Evolutionary conservation across 2,797 vertebrate species (phyloP).

Genomic region (Pseudochromis fuscus): DNA sequence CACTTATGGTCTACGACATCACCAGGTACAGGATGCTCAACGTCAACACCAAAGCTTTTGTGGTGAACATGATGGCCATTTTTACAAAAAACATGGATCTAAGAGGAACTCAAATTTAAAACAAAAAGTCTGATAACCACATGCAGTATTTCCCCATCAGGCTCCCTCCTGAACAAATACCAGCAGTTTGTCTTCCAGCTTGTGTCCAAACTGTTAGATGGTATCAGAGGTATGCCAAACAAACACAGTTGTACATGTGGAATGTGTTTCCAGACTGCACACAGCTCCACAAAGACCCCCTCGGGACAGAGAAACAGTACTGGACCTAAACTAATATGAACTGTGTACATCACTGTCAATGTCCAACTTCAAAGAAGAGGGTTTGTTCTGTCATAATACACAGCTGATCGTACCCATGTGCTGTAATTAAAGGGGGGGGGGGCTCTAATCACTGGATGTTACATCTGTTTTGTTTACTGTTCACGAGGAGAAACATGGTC

Average conservation of each 20-base stretch:
- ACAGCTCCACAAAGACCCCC: not conserved
- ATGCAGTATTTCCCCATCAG: not conserved
- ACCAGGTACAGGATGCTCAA: conserved; percentile 89
- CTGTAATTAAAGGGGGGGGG: conserved; percentile 27
- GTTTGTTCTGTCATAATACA: not conserved
- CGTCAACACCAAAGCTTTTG: not conserved
- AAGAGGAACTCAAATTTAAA: conserved; percentile 15
- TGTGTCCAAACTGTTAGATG: conserved; percentile 39
- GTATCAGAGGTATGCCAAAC: conserved; percentile 48
- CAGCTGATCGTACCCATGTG: not conserved
- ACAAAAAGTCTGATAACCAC: conserved; percentile 4
- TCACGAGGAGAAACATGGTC: not conserved
- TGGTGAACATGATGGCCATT: not conserved
- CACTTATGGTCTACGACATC: conserved; percentile 99
- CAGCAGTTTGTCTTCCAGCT: not conserved
- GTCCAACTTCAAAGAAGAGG: not conserved
- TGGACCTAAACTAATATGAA: not conserved
- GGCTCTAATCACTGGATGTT: not conserved
- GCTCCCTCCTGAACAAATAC: conserved; percentile 27
- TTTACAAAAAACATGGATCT: not conserved
- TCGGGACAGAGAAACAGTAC: not conserved
- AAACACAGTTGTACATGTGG: conserved; percentile 48
- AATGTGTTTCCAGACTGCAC: conserved; percentile 49
- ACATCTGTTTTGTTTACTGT: not conserved
- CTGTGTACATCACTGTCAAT: conserved; percentile 5